Conservation (phyloP, 1,140 invertebrate genomes). For the Lordiphosa clarofinis region DNA sequence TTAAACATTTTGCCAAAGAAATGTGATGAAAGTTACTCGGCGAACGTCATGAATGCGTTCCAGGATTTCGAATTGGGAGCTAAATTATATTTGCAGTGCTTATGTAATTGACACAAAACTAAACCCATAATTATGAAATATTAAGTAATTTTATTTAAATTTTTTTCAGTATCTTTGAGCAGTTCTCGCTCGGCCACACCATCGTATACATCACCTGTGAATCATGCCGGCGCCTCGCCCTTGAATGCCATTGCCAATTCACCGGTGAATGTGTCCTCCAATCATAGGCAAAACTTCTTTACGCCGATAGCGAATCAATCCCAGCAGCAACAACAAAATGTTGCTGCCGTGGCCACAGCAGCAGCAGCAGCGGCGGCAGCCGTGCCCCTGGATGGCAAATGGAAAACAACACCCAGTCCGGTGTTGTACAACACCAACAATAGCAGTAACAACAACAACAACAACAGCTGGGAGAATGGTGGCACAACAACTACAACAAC, state of each 20-base stretch:
- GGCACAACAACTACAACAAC: conserved; percentile 34
- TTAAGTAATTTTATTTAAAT: conserved; percentile 8
- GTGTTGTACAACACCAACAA: conserved; percentile 67
- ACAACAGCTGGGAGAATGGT: conserved; percentile 53
- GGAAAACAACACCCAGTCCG: conserved; percentile 77
- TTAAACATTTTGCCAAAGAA: conserved; percentile 8
- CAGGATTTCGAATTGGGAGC: conserved; percentile 74
- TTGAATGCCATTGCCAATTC: conserved; percentile 84
- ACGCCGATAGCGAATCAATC: conserved; percentile 86
- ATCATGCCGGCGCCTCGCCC: conserved; percentile 83
- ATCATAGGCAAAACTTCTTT: conserved; percentile 88
- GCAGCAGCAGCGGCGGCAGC: conserved; percentile 36
- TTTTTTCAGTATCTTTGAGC: conserved; percentile 89
- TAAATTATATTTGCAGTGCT: conserved; percentile 78
- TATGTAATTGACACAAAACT: conserved; percentile 59
- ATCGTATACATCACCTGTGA: conserved; percentile 89
- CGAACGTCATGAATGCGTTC: conserved; percentile 69
- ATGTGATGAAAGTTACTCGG: conserved; percentile 22
- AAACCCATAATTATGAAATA: neutral
- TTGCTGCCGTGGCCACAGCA: conserved; percentile 59
- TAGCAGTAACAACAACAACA: conserved; percentile 43
- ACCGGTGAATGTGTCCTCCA: conserved; percentile 83
- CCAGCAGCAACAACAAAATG: conserved; percentile 80
- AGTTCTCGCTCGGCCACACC: conserved; percentile 94
- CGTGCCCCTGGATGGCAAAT: conserved; percentile 62